Evolutionary conservation across 2,888 invertebrate genomes (phyloP), one percentile per base, ranked within the genome.

Genomic region (Escarpia spicata): DNA sequence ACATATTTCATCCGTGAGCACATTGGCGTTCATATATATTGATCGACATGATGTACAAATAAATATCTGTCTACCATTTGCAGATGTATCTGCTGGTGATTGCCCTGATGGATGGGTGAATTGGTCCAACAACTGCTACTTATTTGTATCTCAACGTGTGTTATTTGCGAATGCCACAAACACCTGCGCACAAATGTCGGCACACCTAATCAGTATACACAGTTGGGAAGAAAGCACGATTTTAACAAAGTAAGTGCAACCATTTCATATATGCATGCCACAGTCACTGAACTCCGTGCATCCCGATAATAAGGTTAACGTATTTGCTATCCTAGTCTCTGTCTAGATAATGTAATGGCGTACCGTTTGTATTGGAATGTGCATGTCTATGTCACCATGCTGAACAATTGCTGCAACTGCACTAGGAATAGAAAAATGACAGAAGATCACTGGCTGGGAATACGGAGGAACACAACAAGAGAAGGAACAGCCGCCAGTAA

Each of bases 61-160:
- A 52, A 52, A 52, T 12, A 52, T 52, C 0, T 52, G 52, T 75
- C 26, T 75, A 75, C 75, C 75, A 26, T 75, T 75, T 75, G 26
- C 19, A 75, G 75, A 75, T 75, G 75, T n/a, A 15, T 2, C 75
- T 75, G 75, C 75, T 6, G 75, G 6, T n/a, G 26, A 75, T 26
- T 75, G 75, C 26, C 75, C 75, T n/a, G 75, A n/a, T 26, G 75
- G 75, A 75, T 75, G 75, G 75, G 75, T 75, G 75, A 75, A 75
- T 15, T 75, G 26, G 75, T n/a, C 19, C 75, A 75, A 75, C 75
- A 6, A 75, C 75, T 75, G 75, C 75, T 75, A 75, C 75, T 0
- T 19, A 26, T 75, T 75, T 75, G 6, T n/a, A 26, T 75, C 19
- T 75, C 26, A 75, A 75, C n/a, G 6, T 75, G 6, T 6, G 26